Conservation (phyloP, 92 coral and sea anemone species). For the Porites rus region DNA sequence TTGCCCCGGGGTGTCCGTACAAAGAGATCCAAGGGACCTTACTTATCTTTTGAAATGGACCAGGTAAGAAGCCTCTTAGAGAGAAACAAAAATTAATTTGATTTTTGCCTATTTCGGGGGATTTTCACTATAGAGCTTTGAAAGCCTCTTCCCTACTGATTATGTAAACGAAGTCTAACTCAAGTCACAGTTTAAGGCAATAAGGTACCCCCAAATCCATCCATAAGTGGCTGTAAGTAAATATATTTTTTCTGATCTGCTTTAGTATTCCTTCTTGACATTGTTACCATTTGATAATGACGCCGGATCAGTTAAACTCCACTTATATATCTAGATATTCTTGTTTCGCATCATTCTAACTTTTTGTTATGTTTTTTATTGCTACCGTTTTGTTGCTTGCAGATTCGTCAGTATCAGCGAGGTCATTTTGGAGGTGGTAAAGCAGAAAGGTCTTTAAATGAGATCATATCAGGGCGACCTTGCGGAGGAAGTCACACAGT, state of each 20-base stretch:
- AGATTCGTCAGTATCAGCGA: constrained; percentile 84
- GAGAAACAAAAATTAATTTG: too few relatives aligned
- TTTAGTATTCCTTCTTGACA: too few relatives aligned
- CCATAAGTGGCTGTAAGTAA: too few relatives aligned
- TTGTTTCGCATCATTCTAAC: neutral
- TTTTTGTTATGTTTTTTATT: neutral
- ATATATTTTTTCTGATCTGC: too few relatives aligned
- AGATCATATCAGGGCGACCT: constrained; percentile 81
- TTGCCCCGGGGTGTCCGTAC: constrained; percentile 74
- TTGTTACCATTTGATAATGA: too few relatives aligned
- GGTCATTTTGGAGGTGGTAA: constrained; percentile 61
- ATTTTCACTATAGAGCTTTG: too few relatives aligned
- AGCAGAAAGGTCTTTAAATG: constrained; percentile 67
- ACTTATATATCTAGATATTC: neutral
- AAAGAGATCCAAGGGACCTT: constrained; percentile 89
- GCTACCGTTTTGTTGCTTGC: neutral
- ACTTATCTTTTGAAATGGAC: constrained; percentile 88
- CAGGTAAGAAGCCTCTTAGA: constrained; percentile 62
- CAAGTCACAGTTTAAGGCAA: too few relatives aligned
- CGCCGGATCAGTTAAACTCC: neutral
- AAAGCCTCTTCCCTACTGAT: too few relatives aligned
- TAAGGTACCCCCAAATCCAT: too few relatives aligned
- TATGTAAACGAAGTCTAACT: too few relatives aligned
- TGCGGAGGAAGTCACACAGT: constrained; percentile 99
- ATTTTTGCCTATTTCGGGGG: too few relatives aligned